Evolutionary conservation across 2,888 invertebrate genomes (phyloP).

Genomic region (Chymomyza caudatula): DNA sequence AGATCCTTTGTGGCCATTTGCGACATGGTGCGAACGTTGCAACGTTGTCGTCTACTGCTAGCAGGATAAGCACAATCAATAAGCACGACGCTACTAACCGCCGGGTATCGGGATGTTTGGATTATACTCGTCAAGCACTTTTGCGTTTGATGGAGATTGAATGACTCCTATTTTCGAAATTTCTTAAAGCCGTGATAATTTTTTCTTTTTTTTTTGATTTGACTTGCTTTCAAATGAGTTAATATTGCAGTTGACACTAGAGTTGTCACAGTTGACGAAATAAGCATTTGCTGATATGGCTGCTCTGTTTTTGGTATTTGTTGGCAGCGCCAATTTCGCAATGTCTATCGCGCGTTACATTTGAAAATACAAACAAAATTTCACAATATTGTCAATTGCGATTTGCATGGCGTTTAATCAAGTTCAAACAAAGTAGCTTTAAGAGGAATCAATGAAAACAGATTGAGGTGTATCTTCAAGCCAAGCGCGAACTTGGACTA

Average conservation of each 20-base stretch:
- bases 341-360: slow-evolving; percentile 36
- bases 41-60: slow-evolving; percentile 47
- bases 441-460: no score
- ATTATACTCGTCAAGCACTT: slow-evolving; percentile 93
- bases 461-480: no score
- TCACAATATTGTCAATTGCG: slow-evolving; percentile 12
- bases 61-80: slow-evolving; percentile 56
- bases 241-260: slow-evolving; percentile 17
- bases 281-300: neutral
- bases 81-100: slow-evolving; percentile 57
- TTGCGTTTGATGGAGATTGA: slow-evolving; percentile 96
- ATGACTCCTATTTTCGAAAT: slow-evolving; percentile 80
- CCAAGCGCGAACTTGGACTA: no score
- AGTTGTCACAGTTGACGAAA: neutral
- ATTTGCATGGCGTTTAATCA: no score
- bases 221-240: slow-evolving; percentile 1
- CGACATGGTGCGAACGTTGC: slow-evolving; percentile 68
- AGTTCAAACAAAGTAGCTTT: no score
- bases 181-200: no score
- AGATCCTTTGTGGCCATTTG: slow-evolving; percentile 87
- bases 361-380: neutral
- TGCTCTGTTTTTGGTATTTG: neutral
- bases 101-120: slow-evolving; percentile 82
- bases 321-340: slow-evolving; percentile 18
- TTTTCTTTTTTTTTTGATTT: slow-evolving; percentile 39